Conservation (phyloP, 2,888 invertebrate species). For the Archaeoteleia sp. region DNA sequence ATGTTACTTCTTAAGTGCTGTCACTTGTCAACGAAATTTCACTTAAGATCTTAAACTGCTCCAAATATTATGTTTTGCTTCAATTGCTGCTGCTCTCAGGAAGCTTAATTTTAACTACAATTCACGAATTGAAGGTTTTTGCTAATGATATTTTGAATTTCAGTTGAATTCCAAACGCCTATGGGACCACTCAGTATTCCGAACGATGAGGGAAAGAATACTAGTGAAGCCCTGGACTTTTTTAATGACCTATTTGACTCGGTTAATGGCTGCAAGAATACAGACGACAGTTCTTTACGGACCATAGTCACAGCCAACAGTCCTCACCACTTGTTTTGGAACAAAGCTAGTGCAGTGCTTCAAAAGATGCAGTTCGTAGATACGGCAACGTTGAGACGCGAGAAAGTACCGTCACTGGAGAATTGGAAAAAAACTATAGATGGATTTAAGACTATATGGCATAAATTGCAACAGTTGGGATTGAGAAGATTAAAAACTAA, state of each 20-base stretch:
- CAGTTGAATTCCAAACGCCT: neutral
- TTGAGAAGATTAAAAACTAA: conserved; percentile 10
- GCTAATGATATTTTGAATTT: no score
- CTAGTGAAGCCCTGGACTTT: conserved; percentile 2
- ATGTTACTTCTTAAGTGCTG: no score
- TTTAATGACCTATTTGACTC: conserved; percentile 13
- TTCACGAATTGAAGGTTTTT: no score
- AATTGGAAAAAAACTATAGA: conserved; percentile 7
- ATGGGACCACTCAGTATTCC: neutral
- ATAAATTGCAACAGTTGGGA: conserved; percentile 2
- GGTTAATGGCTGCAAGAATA: neutral
- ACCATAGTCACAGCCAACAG: neutral
- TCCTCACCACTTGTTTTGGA: conserved; percentile 4
- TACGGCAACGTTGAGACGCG: neutral
- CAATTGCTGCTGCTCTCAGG: no score
- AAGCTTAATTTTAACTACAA: no score
- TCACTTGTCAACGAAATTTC: no score
- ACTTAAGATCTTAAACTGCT: no score
- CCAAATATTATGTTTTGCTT: no score
- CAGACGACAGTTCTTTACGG: neutral
- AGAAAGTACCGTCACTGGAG: neutral
- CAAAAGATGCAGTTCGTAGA: conserved; percentile 5
- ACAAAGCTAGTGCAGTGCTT: neutral
- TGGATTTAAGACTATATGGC: conserved; percentile 12
- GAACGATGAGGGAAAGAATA: conserved; percentile 3